Conservation (phyloP, 2,113 vertebrate species). For the Odocoileus hemionus region DNA sequence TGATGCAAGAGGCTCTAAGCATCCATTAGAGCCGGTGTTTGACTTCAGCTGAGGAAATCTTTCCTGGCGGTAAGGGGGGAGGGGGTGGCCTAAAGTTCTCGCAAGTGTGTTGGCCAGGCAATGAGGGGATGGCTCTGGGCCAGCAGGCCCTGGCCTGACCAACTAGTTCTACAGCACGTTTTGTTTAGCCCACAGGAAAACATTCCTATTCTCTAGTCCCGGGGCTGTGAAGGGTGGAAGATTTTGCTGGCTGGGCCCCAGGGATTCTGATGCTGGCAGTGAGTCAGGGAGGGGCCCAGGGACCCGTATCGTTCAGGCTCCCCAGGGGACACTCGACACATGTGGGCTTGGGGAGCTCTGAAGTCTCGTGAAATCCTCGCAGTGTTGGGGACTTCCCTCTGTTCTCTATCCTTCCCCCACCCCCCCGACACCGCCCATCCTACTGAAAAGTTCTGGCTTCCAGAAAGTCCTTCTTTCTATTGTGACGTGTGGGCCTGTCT, state of each 20-base stretch:
- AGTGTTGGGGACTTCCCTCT: neutral
- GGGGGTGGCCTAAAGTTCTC: neutral
- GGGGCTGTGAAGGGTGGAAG: neutral
- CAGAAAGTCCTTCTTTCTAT: neutral
- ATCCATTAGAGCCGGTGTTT: neutral
- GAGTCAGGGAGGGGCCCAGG: no score
- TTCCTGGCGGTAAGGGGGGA: neutral
- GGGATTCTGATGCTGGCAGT: fast-evolving
- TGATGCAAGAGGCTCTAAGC: neutral
- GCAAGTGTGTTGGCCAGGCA: neutral
- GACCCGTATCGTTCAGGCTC: neutral
- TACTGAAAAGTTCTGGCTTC: neutral
- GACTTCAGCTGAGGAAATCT: neutral
- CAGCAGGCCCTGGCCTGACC: neutral
- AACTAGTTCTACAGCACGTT: neutral
- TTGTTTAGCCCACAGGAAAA: neutral
- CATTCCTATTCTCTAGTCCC: neutral
- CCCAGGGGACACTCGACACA: neutral
- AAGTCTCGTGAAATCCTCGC: neutral
- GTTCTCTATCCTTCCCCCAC: no score
- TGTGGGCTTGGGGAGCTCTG: fast-evolving
- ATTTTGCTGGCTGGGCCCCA: neutral
- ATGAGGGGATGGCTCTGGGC: neutral
- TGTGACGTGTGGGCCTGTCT: neutral
- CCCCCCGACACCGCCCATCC: fast-evolving